A percentile compares a stretch with the other conserved stretches of the same genome.
phyloP scores from a whole-genome alignment of 2,797 vertebrate genomes.

The Gymnocypris eckloni region DNA sequence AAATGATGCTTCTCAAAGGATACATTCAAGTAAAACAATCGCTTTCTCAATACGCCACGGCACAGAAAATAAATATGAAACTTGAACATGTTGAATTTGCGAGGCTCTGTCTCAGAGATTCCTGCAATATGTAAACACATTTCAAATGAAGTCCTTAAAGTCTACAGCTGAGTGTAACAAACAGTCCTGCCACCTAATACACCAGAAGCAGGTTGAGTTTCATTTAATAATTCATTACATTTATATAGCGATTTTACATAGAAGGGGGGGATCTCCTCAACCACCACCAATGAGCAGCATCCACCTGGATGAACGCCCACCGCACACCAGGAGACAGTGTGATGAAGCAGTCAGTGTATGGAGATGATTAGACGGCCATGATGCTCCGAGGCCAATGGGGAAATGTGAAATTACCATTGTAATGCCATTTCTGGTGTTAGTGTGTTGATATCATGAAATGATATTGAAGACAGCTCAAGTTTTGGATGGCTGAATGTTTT shows the following conservation, averaged over 20 bases:
- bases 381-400: too few species aligned
- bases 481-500: background rate
- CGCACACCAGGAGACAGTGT: too few species aligned
- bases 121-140: slow-evolving; percentile 11
- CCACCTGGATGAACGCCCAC: too few species aligned
- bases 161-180: background rate
- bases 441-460: background rate
- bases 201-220: background rate
- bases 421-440: background rate
- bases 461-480: background rate
- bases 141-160: background rate
- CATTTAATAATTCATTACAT: too few species aligned
- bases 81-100: background rate
- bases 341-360: too few species aligned
- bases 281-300: too few species aligned
- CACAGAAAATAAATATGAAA: slow-evolving; percentile 29
- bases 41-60: background rate
- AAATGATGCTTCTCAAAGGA: background rate
- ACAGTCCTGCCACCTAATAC: background rate
- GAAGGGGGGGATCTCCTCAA: too few species aligned
- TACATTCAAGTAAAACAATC: slow-evolving; percentile 5
- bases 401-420: too few species aligned
- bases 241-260: too few species aligned
- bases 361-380: too few species aligned
- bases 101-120: background rate